These are phyloP conservation scores for Apamea anceps DNA, from an alignment of 2,888 invertebrate species.

Conservation along the genomic window DNA sequence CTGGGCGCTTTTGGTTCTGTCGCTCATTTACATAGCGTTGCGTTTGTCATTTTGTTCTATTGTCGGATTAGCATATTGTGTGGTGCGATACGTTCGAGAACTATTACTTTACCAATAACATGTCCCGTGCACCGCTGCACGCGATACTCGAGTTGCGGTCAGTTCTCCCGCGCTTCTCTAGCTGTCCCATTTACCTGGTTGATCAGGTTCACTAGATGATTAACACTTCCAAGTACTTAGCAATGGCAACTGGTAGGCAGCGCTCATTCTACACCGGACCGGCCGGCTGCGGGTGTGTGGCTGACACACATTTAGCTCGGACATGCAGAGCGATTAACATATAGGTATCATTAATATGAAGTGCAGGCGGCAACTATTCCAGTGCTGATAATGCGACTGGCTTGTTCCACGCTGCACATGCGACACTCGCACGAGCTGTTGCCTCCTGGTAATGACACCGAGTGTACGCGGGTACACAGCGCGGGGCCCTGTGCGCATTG, in stretches of 20 bases:
- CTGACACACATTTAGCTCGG: slow-evolving; percentile 44
- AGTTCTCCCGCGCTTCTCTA: slow-evolving; percentile 1
- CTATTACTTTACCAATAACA: slow-evolving; percentile 29
- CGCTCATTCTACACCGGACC: neutral
- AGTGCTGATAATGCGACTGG: slow-evolving; percentile 23
- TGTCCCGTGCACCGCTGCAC: slow-evolving; percentile 1
- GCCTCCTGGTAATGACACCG: neutral
- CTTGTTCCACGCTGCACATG: slow-evolving; percentile 27
- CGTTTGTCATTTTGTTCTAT: slow-evolving; percentile 50
- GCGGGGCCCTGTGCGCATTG: neutral
- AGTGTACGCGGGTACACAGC: neutral
- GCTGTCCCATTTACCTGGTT: slow-evolving; percentile 1
- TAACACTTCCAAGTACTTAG: neutral
- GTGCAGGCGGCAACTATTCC: slow-evolving; percentile 9
- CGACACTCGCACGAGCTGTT: neutral
- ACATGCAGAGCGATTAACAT: slow-evolving; percentile 12
- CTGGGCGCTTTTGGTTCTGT: slow-evolving; percentile 46
- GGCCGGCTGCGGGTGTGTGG: neutral
- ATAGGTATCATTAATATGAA: slow-evolving; percentile 9
- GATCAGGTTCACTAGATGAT: neutral
- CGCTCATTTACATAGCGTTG: slow-evolving; percentile 55
- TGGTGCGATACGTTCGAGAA: slow-evolving; percentile 25
- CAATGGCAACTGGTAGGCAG: neutral
- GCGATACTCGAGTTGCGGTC: neutral
- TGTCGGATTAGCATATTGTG: slow-evolving; percentile 50